Percentiles rank a stretch among this genome's conserved stretches.
Conservation (phyloP, 2,888 invertebrate genomes). For the Sphecodes monilicornis region DNA sequence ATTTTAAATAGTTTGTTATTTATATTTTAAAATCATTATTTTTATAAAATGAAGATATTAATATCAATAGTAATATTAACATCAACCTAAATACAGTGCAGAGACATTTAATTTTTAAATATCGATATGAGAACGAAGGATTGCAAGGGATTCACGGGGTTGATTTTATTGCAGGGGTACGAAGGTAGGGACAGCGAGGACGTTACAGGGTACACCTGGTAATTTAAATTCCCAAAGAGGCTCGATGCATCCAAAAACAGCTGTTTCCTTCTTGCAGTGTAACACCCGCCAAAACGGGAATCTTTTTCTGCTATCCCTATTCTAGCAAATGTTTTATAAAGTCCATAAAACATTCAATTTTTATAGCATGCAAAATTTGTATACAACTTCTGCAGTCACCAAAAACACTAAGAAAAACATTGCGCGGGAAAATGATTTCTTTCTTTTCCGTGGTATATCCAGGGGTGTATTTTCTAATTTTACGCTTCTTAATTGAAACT, state of each 20-base stretch:
- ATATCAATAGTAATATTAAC: background rate
- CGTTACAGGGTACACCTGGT: conserved; percentile 75
- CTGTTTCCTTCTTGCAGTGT: conserved; percentile 66
- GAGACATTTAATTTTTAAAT: conserved; percentile 45
- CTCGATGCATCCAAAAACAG: conserved; percentile 74
- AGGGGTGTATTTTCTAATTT: background rate
- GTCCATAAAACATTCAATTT: background rate
- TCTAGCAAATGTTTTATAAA: background rate
- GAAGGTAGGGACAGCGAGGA: conserved; percentile 57
- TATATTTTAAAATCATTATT: too few species aligned
- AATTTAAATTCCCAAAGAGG: conserved; percentile 74
- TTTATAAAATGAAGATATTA: too few species aligned
- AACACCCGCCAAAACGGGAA: conserved; percentile 51
- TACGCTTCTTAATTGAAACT: background rate
- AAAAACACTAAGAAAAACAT: background rate
- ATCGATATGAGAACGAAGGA: conserved; percentile 2
- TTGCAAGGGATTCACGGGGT: conserved; percentile 11
- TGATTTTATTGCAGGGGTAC: conserved; percentile 41
- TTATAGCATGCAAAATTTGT: background rate
- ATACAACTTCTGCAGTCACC: background rate
- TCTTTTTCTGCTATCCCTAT: background rate
- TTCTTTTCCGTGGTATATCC: background rate
- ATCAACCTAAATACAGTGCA: background rate
- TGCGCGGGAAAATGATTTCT: conserved; percentile 1
- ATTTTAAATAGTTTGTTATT: too few species aligned